Evolutionary conservation across 1,140 invertebrate genomes (phyloP).

Genomic region (Harlomillsia oculata): DNA sequence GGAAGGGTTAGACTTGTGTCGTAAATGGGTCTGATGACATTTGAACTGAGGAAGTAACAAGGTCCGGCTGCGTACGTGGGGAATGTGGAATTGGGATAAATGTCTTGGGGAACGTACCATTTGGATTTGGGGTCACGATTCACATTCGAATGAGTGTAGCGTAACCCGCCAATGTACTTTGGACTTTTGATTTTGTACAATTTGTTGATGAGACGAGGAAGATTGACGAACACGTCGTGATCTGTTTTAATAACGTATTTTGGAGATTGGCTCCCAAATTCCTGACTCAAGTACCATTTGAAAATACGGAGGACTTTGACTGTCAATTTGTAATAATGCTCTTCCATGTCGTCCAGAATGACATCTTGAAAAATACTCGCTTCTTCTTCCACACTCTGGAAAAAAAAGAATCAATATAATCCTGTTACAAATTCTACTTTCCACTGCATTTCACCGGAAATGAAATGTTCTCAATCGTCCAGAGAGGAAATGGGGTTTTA

Average conservation of each 20-base stretch:
- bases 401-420: neutral
- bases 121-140: slow-evolving; percentile 34
- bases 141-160: slow-evolving; percentile 7
- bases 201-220: slow-evolving; percentile 37
- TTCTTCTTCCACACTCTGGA: slow-evolving; percentile 16
- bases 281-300: slow-evolving; percentile 40
- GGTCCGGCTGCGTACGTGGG: slow-evolving; percentile 33
- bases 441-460: neutral
- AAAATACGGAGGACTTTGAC: slow-evolving; percentile 42
- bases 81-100: slow-evolving; percentile 32
- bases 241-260: slow-evolving; percentile 43
- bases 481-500: no score
- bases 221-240: slow-evolving; percentile 44
- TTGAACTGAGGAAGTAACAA: slow-evolving; percentile 62
- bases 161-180: slow-evolving; percentile 20
- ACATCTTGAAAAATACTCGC: slow-evolving; percentile 38
- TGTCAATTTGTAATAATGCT: slow-evolving; percentile 45
- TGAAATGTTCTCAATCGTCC: neutral
- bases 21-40: slow-evolving; percentile 57
- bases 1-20: slow-evolving; percentile 55
- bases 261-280: slow-evolving; percentile 24
- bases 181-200: slow-evolving; percentile 2
- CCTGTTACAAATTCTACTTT: neutral
- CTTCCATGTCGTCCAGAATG: slow-evolving; percentile 41
- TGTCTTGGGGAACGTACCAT: slow-evolving; percentile 36